Base-by-base conservation (phyloP, 2,113 vertebrate species). In the Platichthys flesus region DNA sequence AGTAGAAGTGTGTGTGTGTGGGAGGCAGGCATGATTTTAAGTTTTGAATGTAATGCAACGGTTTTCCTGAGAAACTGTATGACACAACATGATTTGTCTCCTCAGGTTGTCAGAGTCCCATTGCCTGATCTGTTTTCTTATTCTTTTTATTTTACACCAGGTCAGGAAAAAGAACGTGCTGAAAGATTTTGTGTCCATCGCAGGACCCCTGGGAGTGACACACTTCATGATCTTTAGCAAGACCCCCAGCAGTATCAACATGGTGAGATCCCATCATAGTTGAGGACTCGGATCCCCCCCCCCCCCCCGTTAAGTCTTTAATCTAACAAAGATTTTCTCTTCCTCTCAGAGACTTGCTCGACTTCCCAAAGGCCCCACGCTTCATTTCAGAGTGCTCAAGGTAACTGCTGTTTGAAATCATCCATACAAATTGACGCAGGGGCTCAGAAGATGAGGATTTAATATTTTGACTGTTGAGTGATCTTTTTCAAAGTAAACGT, bases 141-240 rank as follows among this genome's bases (percentile, higher is more conserved):
- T 7, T 28, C 2, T 31, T 31, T 31, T 31, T 31, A 31, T 31
- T 31, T 31, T 7, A 3, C 70, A 98, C 3, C 73, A 98, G 97
- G 93, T 96, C 1, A 91, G 91, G 18, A 97, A 95, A 65, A 97
- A 94, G 75, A 98, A 98, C 4, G 90, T 95, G 0, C 86, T 98
- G 61, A 97, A 98, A 86, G 97, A 98, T 71, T 98, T 97, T 24
- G 96, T 97, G 68, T 87, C 95, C 0, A 92, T 97, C 23, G 97
- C 97, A 0, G 97, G 97, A 14, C 96, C 97, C 0, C 90, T 98
- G 4, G 97, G 97, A 16, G 94, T 97, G 59, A 96, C 96, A 0
- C 97, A 98, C 71, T 98, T 98, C 62, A 82, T 97, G 26, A 94
- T 98, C 16, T 94, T 98, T 85, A 96, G 91, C 69, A 98, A 96